phyloP scores from a whole-genome alignment of 2,113 vertebrate species.

The Orientallactaga bullata region DNA sequence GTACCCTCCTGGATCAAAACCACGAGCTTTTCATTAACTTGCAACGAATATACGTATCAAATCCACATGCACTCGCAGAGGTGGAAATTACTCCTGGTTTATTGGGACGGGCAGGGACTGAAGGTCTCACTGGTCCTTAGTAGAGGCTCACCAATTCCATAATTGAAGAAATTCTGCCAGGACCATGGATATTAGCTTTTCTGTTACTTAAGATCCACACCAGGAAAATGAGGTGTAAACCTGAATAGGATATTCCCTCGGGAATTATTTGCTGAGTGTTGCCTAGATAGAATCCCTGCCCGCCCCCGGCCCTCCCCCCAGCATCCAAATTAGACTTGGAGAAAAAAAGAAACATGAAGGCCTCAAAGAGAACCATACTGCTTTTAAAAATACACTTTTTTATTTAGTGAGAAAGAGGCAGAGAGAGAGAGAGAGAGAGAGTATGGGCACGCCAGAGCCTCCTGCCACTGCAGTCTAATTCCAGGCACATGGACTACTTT shows the following conservation, averaged over 20 bases:
- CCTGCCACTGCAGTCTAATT: too few species aligned
- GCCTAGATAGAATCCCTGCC: conserved; percentile 53
- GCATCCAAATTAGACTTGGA: conserved; percentile 64
- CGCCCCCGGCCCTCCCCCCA: neutral
- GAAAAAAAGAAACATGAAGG: neutral
- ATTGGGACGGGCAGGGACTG: conserved; percentile 40
- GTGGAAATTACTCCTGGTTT: conserved; percentile 69
- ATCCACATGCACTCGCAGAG: conserved; percentile 62
- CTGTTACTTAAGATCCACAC: conserved; percentile 52
- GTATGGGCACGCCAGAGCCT: too few species aligned
- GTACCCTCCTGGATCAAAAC: conserved; percentile 44
- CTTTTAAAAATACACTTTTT: neutral
- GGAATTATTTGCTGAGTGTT: conserved; percentile 37
- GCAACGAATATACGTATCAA: conserved; percentile 65
- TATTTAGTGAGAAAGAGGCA: too few species aligned
- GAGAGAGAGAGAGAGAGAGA: too few species aligned
- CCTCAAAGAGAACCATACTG: conserved; percentile 17
- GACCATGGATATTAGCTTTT: conserved; percentile 50
- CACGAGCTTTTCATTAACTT: conserved; percentile 62
- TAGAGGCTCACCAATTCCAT: conserved; percentile 51
- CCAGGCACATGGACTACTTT: too few species aligned
- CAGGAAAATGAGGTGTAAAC: conserved; percentile 67
- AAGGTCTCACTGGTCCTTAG: conserved; percentile 57
- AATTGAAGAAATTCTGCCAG: conserved; percentile 69
- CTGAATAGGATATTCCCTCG: conserved; percentile 52